Base-by-base conservation (phyloP, 2,797 vertebrate species). In the Mormyrops boulengeri region DNA sequence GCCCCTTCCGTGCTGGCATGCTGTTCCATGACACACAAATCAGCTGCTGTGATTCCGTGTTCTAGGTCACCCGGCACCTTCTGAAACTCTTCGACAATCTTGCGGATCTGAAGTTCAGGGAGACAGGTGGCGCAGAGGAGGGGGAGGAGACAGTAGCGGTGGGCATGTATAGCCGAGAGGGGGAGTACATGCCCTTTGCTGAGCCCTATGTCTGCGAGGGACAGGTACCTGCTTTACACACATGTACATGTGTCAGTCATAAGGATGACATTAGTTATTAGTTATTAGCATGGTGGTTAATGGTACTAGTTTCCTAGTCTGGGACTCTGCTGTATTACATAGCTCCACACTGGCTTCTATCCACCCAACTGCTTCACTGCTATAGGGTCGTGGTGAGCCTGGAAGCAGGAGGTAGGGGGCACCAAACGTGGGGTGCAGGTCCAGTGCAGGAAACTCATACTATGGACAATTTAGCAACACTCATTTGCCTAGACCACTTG, bases 121-220 rank as follows among this genome's bases (percentile, higher is more conserved):
- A 95, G 86, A 91, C 92, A n/a, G 92, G 14, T 38, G 55, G 53
- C 9, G 38, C 91, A 3, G 91, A 91, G 11, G 92, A 94, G 86
- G 89, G 89, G 90, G 90, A 92, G 89, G 90, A 89, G 41, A 89
- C 89, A n/a, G 90, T 93, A 89, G 93, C 94, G 9, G 88, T 94
- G 69, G 95, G 96, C 92, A 96, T 97, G 95, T 97, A 95, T 92
- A 97, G 96, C 92, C 92, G 92, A 91, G 96, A 95, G 92, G 93
- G 95, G 92, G 96, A 97, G 91, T 96, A 95, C 90, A 94, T 96
- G 89, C 88, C 92, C 0, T 96, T 96, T 94, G 95, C 95, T 73
- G 92, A 97, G 44, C 90, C 92, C 0, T 96, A 93, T 91, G 87
- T 95, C 89, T 97, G 95, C 91, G 88, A 96, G 91, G 95, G 95